phyloP scores from a whole-genome alignment of 2,113 vertebrate species.

The Dascyllus trimaculatus region DNA sequence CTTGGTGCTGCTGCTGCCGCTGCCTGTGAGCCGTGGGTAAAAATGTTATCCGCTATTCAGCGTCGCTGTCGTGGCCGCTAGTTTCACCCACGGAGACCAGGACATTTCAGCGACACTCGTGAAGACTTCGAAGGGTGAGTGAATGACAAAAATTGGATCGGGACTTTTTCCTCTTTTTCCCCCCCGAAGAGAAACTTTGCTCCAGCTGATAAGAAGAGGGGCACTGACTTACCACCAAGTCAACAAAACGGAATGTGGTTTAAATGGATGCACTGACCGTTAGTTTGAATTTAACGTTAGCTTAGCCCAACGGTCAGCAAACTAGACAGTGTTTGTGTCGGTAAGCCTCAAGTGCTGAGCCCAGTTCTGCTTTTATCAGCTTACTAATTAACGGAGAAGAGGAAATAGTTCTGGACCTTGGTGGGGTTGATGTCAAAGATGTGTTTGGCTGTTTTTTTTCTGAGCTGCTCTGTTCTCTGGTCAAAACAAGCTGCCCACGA shows the following conservation, averaged over 20 bases:
- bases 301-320: neutral
- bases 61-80: constrained; percentile 14
- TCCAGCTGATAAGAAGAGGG: neutral
- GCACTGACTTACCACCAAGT: neutral
- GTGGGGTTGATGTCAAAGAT: neutral
- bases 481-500: neutral
- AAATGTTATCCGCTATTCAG: constrained; percentile 53
- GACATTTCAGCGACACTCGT: neutral
- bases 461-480: neutral
- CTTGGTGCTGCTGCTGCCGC: neutral
- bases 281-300: neutral
- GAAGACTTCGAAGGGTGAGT: constrained; percentile 38
- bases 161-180: neutral
- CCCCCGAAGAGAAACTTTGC: constrained; percentile 23
- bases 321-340: neutral
- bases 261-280: neutral
- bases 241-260: neutral
- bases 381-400: neutral
- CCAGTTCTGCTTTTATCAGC: constrained; percentile 26
- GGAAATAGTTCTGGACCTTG: neutral
- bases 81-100: neutral
- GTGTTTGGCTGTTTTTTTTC: neutral
- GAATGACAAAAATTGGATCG: neutral
- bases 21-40: constrained; percentile 45
- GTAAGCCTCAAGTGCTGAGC: neutral